Evolutionary conservation across 2,113 vertebrate genomes (phyloP), one percentile per base, ranked within the genome.

Genomic region (Cheirogaleus medius): DNA sequence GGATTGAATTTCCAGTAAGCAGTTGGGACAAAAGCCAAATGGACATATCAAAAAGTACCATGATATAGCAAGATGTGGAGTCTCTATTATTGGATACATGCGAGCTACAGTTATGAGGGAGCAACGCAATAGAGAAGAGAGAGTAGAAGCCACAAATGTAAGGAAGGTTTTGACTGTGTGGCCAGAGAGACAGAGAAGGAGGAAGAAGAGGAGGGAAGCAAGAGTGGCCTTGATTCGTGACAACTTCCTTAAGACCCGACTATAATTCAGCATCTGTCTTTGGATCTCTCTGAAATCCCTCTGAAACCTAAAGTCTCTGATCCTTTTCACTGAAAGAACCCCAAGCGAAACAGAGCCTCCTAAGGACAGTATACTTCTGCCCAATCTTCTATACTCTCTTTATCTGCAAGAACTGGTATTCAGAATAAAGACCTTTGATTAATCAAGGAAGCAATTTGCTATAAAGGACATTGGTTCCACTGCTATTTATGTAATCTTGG

Each of bases 251-350:
- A 34, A 52, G 60, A 90, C 11, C 17, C 58, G 90, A 44, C 8
- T 90, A 14, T 49, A 89, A 54, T n/a, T 86, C 47, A 58, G 20
- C 77, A 49, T 85, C 83, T 91, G 49, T 64, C 54, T 39, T 64
- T 58, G n/a, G 37, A 64, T 77, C 64, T 76, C 69, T 87, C 44
- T 69, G 14, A 95, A 90, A 78, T 92, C 80, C 66, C 52, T 94
- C 73, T 90, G 34, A 91, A 92, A 78, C 34, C n/a, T 73, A 66
- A 68, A 32, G 17, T 60, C 20, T 71, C 32, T 76, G 23, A 39
- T 86, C 34, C 20, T 88, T 68, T 49, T 71, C 76, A 93, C 11
- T 81, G 17, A 91, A 66, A 93, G 66, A 80, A 42, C 12, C 11
- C 20, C 80, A 76, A 88, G 54, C 54, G 71, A 91, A 96, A n/a